Base-by-base conservation (phyloP, 2,797 vertebrate genomes). In the Myiothlypis coronata region DNA sequence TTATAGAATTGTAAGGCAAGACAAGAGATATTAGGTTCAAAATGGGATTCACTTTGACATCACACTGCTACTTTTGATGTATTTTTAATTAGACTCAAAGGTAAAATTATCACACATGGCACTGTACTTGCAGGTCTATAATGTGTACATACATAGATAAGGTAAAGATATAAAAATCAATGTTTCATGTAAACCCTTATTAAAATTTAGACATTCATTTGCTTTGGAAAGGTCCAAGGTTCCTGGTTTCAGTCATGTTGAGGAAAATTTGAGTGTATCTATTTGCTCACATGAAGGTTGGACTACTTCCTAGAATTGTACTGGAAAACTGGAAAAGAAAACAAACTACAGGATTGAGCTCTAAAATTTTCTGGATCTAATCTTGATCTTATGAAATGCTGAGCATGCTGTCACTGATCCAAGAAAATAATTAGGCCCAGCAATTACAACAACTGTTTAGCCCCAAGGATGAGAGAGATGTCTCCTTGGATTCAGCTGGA, bases 371-470 rank as follows among this genome's bases (percentile, higher is more conserved):
- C 82, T 92, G 39, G 59, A 87, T 59, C 63, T 80, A 76, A 92
- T 92, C 86, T 93, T 94, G 67, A 79, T 90, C 87, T 92, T 95
- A 44, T 15, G 76, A 89, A 95, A 81, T n/a, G 34, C 76, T 95
- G 69, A 89, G 61, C 6, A 0, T 85, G 79, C 61, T 94, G 57
- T 93, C 85, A 81, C 60, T 49, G 63, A 78, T 91, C 78, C 94
- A 94, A 71, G 49, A 78, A 78, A 92, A 93, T 92, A 94, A 92
- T 92, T 86, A 92, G 76, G 32, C 76, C 79, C 63, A 87, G 65
- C 55, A 93, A 94, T 94, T 89, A 72, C 53, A 87, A 88, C 41
- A 76, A 94, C 76, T 80, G 76, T 87, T 95, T 91, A 93, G 87
- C 94, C 91, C 94, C 52, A 83, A 94, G 89, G 87, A 83, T 83